Evolutionary conservation across 1,140 invertebrate species (phyloP).

Genomic region (Maconellicoccus hirsutus): DNA sequence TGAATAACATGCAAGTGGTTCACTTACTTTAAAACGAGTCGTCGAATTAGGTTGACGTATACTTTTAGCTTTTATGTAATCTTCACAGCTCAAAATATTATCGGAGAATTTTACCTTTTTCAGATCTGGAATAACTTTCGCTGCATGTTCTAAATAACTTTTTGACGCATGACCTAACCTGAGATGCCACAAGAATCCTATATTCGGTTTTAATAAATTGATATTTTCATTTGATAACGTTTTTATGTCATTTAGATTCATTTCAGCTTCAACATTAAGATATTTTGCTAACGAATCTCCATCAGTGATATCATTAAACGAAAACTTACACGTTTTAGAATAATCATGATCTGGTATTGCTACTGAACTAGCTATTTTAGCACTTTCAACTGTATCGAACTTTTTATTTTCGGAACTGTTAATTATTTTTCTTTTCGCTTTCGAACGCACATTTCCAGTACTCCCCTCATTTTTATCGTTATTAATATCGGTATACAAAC

Average conservation of each 20-base stretch:
- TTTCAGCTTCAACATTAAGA: neutral
- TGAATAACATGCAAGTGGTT: neutral
- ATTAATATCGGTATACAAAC: too few species aligned
- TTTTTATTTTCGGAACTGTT: too few species aligned
- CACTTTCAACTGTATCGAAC: too few species aligned
- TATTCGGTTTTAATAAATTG: neutral
- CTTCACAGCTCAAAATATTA: neutral
- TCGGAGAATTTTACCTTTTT: neutral
- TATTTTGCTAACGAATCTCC: neutral
- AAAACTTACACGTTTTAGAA: neutral
- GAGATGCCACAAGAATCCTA: neutral
- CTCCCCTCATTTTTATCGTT: neutral
- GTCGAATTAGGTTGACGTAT: neutral
- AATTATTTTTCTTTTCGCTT: too few species aligned
- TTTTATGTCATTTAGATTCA: neutral
- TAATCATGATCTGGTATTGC: neutral
- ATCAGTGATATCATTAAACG: neutral
- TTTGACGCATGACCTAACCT: neutral
- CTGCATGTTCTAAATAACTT: neutral
- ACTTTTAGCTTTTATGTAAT: neutral
- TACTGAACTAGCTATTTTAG: too few species aligned
- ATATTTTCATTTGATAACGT: neutral
- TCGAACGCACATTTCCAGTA: too few species aligned
- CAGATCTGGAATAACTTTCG: neutral
- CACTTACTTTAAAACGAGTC: neutral